Base-by-base conservation (phyloP, 2,797 vertebrate genomes). In the Phataginus tricuspis region DNA sequence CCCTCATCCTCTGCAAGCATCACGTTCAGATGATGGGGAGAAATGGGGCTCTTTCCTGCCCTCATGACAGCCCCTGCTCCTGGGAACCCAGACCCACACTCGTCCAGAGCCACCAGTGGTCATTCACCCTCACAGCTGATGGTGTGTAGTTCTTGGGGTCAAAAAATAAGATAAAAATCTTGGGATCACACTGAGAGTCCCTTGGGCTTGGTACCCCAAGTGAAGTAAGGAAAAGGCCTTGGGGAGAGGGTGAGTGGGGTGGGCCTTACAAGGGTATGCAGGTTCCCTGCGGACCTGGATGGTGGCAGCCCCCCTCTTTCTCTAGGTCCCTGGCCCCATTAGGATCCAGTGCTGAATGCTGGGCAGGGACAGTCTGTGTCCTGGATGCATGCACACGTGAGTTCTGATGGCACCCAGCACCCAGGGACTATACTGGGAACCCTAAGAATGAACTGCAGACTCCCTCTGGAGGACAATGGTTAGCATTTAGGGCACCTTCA, bases 321-420 rank as follows among this genome's bases (percentile, higher is more conserved):
- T n/a, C 14, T 4, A 4, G 80, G 23, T 42, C 61, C 63, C 25
- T 3, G 45, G 45, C 0, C 51, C 39, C 34, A 11, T 9, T n/a
- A 83, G 42, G 8, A 64, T 16, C 15, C 4, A 7, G 68, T 21
- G 27, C 13, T 27, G 45, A 16, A 31, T 21, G 5, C 42, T 15
- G 2, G 2, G 16, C 57, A 29, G 10, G 10, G 42, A 29, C 15
- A 68, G 23, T 34, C 64, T 2, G 7, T 2, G 34, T 8, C 14
- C 8, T 23, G 0, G 4, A 19, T 45, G 12, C 6, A 12, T 23
- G 29, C 8, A 1, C n/a, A 18, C 15, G 2, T 42, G 63, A 11
- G 13, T 25, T 64, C 42, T 10, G 31, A 15, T 10, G n/a, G 31
- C 51, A 71, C 66, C 4, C 2, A 51, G 63, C 8, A 10, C 75